A percentile compares a stretch with the other conserved stretches of the same genome.
Evolutionary conservation across 2,888 invertebrate genomes (phyloP).

Genomic region (Microctonus aethiopoides): DNA sequence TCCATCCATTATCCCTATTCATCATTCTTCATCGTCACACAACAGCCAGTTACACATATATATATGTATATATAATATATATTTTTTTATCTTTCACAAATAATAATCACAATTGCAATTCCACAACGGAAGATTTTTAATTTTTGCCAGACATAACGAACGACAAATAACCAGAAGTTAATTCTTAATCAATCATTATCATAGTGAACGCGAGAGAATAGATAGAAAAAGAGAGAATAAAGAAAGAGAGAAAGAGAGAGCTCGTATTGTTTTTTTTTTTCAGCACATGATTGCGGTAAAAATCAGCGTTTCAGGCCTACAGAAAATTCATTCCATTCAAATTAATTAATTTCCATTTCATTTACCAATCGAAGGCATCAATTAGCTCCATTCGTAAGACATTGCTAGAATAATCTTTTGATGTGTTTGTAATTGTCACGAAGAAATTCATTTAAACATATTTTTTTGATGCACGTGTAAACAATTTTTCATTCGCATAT

Average conservation of each 20-base stretch:
- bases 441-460: background rate
- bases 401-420: background rate
- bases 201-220: background rate
- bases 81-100: background rate
- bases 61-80: too few species aligned
- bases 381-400: background rate
- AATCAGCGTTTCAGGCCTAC: constrained; percentile 26
- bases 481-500: background rate
- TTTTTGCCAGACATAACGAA: background rate
- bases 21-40: background rate
- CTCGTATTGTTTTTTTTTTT: constrained; percentile 4
- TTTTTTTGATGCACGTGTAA: background rate
- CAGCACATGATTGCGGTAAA: background rate
- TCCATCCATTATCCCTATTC: background rate
- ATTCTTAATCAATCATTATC: background rate
- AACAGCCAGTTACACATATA: constrained; percentile 2
- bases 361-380: background rate
- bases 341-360: background rate
- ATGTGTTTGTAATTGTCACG: background rate
- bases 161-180: background rate
- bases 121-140: background rate
- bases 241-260: constrained; percentile 19
- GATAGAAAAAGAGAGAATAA: background rate
- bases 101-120: background rate
- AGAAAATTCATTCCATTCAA: background rate